Evolutionary conservation across 1,140 invertebrate species (phyloP).

Genomic region (Hycleus phaleratus): DNA sequence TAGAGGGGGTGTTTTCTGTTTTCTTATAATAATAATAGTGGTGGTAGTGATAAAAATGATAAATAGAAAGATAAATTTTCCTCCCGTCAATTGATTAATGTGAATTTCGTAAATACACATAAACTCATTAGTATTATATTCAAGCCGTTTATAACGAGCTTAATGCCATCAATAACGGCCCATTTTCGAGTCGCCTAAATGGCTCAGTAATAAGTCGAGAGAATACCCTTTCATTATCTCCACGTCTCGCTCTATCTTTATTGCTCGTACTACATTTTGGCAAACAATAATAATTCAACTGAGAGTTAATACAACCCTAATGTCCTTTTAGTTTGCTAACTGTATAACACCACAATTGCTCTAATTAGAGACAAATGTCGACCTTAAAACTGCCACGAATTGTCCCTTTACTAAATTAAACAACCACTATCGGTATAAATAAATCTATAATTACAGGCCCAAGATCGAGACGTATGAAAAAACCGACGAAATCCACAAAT

Average conservation of each 20-base stretch:
- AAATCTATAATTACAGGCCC: constrained; percentile 62
- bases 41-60: too few species aligned
- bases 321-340: constrained; percentile 19
- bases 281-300: background rate
- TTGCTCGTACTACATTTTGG: background rate
- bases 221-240: too few species aligned
- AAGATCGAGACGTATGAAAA: constrained; percentile 75
- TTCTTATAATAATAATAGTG: too few species aligned
- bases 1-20: too few species aligned
- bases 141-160: too few species aligned
- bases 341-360: constrained; percentile 24
- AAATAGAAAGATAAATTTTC: too few species aligned
- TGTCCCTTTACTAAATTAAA: too few species aligned
- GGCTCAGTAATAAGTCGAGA: constrained; percentile 12
- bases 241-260: too few species aligned
- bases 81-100: too few species aligned
- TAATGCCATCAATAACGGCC: constrained; percentile 5
- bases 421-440: too few species aligned
- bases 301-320: constrained; percentile 24
- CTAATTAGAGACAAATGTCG: constrained; percentile 32
- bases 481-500: constrained; percentile 42
- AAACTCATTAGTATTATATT: too few species aligned
- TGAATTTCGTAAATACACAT: too few species aligned
- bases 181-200: constrained; percentile 9
- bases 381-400: constrained; percentile 9